Conservation (phyloP, 2,888 invertebrate genomes). For the Pseudoips prasinana region DNA sequence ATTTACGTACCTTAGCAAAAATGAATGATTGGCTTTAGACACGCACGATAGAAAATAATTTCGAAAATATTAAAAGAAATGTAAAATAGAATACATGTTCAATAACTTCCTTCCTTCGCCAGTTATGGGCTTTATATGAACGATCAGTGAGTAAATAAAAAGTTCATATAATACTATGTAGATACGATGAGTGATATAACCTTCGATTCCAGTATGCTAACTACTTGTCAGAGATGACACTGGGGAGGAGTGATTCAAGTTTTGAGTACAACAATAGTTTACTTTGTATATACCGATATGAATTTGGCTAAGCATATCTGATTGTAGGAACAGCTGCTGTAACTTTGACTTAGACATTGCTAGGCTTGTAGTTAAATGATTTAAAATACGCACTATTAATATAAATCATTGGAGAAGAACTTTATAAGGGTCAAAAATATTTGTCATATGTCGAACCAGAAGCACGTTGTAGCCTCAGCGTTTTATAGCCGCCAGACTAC, state of each 20-base stretch:
- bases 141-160: conserved; percentile 44
- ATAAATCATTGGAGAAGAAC: too few species aligned
- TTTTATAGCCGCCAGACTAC: too few species aligned
- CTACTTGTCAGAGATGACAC: conserved; percentile 34
- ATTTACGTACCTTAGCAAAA: conserved; percentile 24
- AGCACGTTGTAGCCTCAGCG: too few species aligned
- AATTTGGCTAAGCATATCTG: too few species aligned
- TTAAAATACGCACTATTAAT: too few species aligned
- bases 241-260: conserved; percentile 18
- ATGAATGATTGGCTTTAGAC: conserved; percentile 13
- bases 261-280: conserved; percentile 3
- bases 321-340: too few species aligned
- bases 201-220: conserved; percentile 39
- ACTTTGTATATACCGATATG: too few species aligned
- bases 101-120: conserved; percentile 18
- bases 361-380: too few species aligned
- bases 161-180: conserved; percentile 46
- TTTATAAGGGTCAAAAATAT: too few species aligned
- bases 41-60: conserved; percentile 9
- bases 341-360: too few species aligned
- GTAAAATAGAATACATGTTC: not conserved
- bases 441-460: too few species aligned
- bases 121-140: conserved; percentile 44
- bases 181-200: conserved; percentile 40
- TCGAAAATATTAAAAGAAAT: conserved; percentile 1